Evolutionary conservation across 2,888 invertebrate species (phyloP), one percentile per base, ranked within the genome.

Genomic region (Pandemis cinnamomeana): DNA sequence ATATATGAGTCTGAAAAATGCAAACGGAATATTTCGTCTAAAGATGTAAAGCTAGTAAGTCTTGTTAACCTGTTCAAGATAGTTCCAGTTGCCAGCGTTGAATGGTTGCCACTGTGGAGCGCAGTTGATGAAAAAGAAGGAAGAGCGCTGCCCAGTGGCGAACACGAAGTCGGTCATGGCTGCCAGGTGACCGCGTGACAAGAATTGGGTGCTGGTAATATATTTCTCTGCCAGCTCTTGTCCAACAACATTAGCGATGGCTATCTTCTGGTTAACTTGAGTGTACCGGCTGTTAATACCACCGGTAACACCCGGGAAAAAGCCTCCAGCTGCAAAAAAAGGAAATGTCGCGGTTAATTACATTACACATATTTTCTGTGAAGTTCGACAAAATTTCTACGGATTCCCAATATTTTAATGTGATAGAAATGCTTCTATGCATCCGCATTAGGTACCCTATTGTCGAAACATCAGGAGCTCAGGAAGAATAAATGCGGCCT

Each of bases 31-130:
- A 13, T 13, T 51, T 51, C 6, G n/a, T 51, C n/a, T n/a, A 20
- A 58, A 44, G 36, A 5, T 41, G 51, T 51, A 11, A 0, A 46
- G 46, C 46, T 46, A 10, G 7, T 53, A 1, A 4, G 1, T 0
- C 0, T 58, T 58, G 3, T 27, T 44, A 36, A 90, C 91, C 79
- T 86, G 88, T 81, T 95, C 95, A 15, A 95, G 83, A 71, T 81
- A 86, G 84, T 93, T 92, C 95, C 95, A 95, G 84, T 95, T 95
- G n/a, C 95, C 95, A 75, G 88, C 94, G 77, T 96, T 96, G 80
- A 95, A 95, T 0, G 91, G 91, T 74, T 96, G 95, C 96, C 96
- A 96, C 78, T 96, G 96, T 1, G 96, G 96, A 2, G 95, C 95
- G 0, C 94, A 94, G 81, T 96, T 96, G 64, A 96, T 88, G 81